Evolutionary conservation across 2,888 invertebrate genomes (phyloP).

Genomic region (Brenthis daphne): DNA sequence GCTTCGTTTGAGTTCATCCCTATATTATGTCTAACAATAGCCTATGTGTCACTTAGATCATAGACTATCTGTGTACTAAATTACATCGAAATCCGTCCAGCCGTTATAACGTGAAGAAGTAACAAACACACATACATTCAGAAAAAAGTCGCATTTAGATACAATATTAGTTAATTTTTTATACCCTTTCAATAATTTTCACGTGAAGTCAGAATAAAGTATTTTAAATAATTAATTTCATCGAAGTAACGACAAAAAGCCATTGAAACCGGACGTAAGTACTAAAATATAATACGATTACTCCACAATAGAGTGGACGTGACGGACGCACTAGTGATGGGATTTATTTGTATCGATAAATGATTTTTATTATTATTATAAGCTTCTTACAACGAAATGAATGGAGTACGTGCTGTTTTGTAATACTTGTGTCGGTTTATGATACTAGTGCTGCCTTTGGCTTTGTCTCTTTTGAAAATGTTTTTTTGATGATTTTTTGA

Average conservation of each 20-base stretch:
- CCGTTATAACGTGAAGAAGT: too few relatives aligned
- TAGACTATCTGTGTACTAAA: too few relatives aligned
- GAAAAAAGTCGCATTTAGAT: too few relatives aligned
- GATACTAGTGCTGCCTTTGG: background rate
- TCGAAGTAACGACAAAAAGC: constrained; percentile 13
- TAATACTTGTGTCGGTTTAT: background rate
- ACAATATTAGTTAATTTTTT: too few relatives aligned
- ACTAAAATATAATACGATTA: constrained; percentile 44
- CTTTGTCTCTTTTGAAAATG: background rate
- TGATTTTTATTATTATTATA: constrained; percentile 26
- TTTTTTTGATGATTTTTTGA: too few relatives aligned
- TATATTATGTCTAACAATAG: too few relatives aligned
- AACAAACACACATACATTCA: too few relatives aligned
- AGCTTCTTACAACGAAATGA: constrained; percentile 25
- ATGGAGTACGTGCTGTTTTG: constrained; percentile 10
- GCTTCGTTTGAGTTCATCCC: too few relatives aligned
- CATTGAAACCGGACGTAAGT: constrained; percentile 27
- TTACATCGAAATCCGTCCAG: too few relatives aligned
- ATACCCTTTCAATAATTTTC: background rate
- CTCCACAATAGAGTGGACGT: constrained; percentile 50
- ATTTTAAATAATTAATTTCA: constrained; percentile 10
- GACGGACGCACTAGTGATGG: constrained; percentile 46
- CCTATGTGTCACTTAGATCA: too few relatives aligned
- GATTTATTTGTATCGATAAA: constrained; percentile 42
- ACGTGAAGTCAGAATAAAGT: background rate